phyloP scores from a whole-genome alignment of 2,797 vertebrate genomes.

The Danionella dracula region DNA sequence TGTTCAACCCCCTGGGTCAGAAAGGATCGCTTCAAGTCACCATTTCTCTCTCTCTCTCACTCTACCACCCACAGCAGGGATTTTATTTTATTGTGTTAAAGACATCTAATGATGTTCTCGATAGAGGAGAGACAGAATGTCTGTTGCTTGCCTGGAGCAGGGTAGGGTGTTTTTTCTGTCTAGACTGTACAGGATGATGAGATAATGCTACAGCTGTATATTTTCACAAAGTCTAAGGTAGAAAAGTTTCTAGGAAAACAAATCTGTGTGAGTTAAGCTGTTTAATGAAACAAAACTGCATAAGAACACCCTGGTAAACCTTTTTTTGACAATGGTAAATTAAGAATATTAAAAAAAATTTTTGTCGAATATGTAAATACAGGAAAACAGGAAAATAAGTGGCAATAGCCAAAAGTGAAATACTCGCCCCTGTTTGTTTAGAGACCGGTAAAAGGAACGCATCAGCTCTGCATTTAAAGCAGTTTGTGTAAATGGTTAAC shows the following conservation, averaged over 20 bases:
- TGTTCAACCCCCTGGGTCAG: slow-evolving; percentile 22
- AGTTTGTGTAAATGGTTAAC: too few relatives aligned
- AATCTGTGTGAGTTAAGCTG: not conserved
- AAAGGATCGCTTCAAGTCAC: slow-evolving; percentile 24
- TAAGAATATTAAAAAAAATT: not conserved
- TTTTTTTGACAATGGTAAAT: not conserved
- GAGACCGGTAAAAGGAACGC: too few relatives aligned
- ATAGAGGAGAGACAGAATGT: slow-evolving; percentile 28
- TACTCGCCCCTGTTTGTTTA: too few relatives aligned
- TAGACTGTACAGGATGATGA: not conserved
- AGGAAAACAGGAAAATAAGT: too few relatives aligned
- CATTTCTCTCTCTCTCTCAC: not conserved
- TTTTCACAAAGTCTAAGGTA: not conserved
- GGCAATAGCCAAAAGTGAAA: too few relatives aligned
- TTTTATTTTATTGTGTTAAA: slow-evolving; percentile 23
- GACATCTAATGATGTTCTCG: slow-evolving; percentile 28
- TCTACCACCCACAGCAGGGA: slow-evolving; percentile 21
- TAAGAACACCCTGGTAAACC: not conserved
- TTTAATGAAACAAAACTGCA: not conserved
- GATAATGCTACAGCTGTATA: slow-evolving; percentile 1
- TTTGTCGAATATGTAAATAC: not conserved
- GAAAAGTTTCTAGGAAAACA: not conserved
- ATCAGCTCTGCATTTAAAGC: too few relatives aligned
- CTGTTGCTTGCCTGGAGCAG: slow-evolving; percentile 9
- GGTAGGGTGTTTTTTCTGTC: slow-evolving; percentile 13